phyloP scores from a whole-genome alignment of 2,113 vertebrate genomes.

The Emydura subglobosa region DNA sequence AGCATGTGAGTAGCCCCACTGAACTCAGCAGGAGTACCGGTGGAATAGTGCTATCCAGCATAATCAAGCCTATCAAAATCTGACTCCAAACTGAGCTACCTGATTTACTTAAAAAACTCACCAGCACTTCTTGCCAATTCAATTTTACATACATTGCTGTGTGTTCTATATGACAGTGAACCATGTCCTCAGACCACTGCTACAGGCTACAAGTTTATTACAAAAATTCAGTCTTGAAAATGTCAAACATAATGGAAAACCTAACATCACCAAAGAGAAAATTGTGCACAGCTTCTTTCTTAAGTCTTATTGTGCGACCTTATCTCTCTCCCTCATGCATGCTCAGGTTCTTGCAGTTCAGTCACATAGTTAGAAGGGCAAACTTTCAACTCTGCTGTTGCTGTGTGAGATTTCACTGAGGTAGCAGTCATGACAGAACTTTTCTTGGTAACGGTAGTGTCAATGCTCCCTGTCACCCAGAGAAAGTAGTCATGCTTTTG shows the following conservation, averaged over 20 bases:
- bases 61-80: neutral
- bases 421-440: neutral
- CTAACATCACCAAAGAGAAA: neutral
- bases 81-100: neutral
- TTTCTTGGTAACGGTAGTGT: neutral
- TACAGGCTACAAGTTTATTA: neutral
- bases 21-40: neutral
- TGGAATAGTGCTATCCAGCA: neutral
- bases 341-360: neutral
- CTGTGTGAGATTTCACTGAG: neutral
- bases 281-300: neutral
- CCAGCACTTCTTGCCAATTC: neutral
- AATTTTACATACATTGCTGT: neutral
- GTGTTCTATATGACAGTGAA: neutral
- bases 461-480: neutral
- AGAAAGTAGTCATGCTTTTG: neutral
- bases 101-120: neutral
- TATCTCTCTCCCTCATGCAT: neutral
- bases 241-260: neutral
- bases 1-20: neutral
- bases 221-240: neutral
- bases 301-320: neutral
- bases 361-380: neutral
- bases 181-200: neutral
- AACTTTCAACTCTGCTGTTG: no score